Evolutionary conservation across 2,113 vertebrate species (phyloP).

Genomic region (Neoarius graeffei): DNA sequence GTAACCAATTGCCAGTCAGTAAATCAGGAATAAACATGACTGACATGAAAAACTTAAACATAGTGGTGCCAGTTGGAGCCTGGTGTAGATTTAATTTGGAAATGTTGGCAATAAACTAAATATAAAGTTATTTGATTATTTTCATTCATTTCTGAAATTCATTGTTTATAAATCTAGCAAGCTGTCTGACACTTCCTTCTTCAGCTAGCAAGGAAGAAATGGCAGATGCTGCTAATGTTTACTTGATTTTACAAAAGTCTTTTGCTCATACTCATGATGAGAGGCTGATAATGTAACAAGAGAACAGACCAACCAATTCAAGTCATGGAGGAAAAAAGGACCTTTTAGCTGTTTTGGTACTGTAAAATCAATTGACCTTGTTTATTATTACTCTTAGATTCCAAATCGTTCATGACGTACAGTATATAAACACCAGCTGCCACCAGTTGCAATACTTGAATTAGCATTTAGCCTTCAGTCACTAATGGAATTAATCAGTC

Average conservation of each 20-base stretch:
- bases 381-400: neutral
- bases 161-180: neutral
- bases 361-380: neutral
- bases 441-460: neutral
- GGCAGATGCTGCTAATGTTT: neutral
- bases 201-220: neutral
- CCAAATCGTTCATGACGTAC: neutral
- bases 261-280: neutral
- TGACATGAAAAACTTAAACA: neutral
- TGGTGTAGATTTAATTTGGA: neutral
- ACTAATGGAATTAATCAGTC: slow-evolving; percentile 73
- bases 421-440: neutral
- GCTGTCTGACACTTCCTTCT: neutral
- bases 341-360: neutral
- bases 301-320: neutral
- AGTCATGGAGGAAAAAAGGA: neutral
- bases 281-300: neutral
- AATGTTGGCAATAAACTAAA: neutral
- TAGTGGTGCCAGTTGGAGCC: neutral
- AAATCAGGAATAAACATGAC: too few species aligned
- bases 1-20: too few species aligned
- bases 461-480: slow-evolving; percentile 21
- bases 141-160: too few species aligned
- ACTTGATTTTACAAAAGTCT: neutral
- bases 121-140: neutral